phyloP scores from a whole-genome alignment of 2,113 vertebrate species.

The Menura novaehollandiae region DNA sequence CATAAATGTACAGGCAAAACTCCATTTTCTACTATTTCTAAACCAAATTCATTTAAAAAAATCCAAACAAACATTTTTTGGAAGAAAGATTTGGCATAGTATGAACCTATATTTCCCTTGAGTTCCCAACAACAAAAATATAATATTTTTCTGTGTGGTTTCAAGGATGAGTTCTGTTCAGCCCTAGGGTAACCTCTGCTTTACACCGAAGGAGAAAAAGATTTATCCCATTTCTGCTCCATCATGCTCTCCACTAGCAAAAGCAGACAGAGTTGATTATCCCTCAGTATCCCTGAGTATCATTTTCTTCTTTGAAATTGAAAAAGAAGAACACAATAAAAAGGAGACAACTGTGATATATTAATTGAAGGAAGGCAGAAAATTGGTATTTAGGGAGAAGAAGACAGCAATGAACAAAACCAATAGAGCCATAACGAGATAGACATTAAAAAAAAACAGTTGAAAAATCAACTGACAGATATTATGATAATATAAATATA shows the following conservation, averaged over 20 bases:
- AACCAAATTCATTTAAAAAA: background rate
- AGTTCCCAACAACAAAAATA: background rate
- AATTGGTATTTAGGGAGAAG: background rate
- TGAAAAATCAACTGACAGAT: background rate
- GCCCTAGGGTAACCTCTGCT: background rate
- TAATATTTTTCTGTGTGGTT: background rate
- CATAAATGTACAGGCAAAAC: background rate
- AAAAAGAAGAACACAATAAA: background rate
- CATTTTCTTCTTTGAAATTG: background rate
- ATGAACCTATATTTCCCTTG: background rate
- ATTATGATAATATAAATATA: background rate
- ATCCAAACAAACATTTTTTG: background rate
- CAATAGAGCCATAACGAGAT: rapidly evolving
- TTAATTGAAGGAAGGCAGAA: background rate
- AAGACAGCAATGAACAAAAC: background rate
- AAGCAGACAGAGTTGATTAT: background rate
- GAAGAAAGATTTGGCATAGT: background rate
- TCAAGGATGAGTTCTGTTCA: background rate
- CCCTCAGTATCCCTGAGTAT: background rate
- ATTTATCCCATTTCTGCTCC: background rate
- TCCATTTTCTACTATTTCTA: background rate
- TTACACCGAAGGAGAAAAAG: background rate
- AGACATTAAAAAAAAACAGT: background rate
- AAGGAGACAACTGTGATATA: background rate
- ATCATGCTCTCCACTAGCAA: background rate